Evolutionary conservation across 1,140 invertebrate species (phyloP).

Genomic region (Paraescarpia echinospica): DNA sequence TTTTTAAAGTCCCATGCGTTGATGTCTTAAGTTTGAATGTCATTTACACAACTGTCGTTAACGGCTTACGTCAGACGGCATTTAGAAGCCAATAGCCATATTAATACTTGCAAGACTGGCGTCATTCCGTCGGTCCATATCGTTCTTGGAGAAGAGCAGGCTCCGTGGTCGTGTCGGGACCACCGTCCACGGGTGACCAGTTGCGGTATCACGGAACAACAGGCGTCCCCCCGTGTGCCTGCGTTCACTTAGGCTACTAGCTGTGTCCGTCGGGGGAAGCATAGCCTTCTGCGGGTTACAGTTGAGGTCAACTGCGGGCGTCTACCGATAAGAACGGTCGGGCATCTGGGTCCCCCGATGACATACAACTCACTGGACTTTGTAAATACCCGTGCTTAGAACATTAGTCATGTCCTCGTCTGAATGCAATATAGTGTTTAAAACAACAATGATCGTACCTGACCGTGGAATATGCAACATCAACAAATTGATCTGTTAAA

Average conservation of each 20-base stretch:
- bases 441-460: too few relatives aligned
- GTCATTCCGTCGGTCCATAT: background rate
- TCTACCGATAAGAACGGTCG: background rate
- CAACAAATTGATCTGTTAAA: background rate
- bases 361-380: background rate
- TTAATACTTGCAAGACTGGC: background rate
- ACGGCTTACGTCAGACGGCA: background rate
- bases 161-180: background rate
- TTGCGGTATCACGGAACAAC: background rate
- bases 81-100: background rate
- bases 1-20: background rate
- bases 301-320: background rate
- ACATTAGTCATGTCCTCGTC: too few relatives aligned
- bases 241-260: background rate
- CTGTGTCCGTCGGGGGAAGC: background rate
- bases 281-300: background rate
- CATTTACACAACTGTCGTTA: background rate
- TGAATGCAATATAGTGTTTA: too few relatives aligned
- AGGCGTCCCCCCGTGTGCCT: background rate
- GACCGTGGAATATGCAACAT: background rate
- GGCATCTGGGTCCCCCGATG: background rate
- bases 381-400: background rate
- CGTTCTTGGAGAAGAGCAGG: background rate
- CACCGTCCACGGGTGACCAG: too few relatives aligned
- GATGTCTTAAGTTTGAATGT: background rate